A percentile compares a stretch with the other conserved stretches of the same genome.
These are phyloP conservation scores for Exephanes ischioxanthus DNA, from an alignment of 2,888 invertebrate genomes.

Conservation along the genomic window DNA sequence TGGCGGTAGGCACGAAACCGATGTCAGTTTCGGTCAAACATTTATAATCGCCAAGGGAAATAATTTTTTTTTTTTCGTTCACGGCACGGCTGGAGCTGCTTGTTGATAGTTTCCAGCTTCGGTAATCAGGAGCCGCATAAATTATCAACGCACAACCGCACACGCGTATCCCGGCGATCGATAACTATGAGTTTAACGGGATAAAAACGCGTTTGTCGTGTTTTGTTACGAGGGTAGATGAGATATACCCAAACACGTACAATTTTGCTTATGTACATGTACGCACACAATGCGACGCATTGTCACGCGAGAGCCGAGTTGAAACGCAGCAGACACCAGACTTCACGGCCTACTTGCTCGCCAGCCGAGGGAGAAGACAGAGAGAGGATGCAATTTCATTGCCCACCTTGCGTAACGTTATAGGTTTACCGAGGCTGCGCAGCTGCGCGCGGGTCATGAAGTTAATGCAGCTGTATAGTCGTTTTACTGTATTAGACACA, in stretches of 20 bases:
- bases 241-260: not conserved
- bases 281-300: constrained; percentile 29
- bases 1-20: not conserved
- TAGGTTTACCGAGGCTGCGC: constrained; percentile 36
- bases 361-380: constrained; percentile 40
- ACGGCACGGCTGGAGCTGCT: not conserved
- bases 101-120: not conserved
- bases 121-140: not conserved
- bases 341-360: constrained; percentile 65
- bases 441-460: constrained; percentile 9
- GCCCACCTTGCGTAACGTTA: constrained; percentile 63
- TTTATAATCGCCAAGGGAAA: not conserved
- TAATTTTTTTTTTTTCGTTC: not conserved
- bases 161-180: not conserved
- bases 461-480: not conserved
- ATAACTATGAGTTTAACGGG: not conserved
- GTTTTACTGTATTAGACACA: not conserved
- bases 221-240: constrained; percentile 42
- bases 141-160: not conserved
- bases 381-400: constrained; percentile 59
- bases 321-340: constrained; percentile 61
- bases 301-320: constrained; percentile 32
- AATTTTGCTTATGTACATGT: not conserved
- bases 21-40: not conserved
- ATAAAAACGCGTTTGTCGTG: constrained; percentile 18